Conservation (phyloP, 2,113 vertebrate species). For the Actenoides lindsayi region DNA sequence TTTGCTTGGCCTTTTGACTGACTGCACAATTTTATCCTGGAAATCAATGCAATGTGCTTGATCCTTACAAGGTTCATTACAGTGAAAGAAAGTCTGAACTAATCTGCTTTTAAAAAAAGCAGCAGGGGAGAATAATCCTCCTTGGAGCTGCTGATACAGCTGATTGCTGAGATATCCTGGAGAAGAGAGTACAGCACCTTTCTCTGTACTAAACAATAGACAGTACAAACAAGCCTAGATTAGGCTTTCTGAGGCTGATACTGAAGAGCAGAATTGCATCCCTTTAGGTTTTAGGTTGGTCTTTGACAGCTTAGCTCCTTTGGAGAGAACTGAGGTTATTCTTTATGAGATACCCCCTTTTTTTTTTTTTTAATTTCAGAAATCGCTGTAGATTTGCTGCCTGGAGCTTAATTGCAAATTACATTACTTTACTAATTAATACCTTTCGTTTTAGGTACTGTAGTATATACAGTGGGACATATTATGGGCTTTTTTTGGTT, state of each 20-base stretch:
- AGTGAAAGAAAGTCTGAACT: slow-evolving; percentile 76
- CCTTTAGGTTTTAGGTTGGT: not conserved
- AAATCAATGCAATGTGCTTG: slow-evolving; percentile 48
- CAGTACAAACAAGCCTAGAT: not conserved
- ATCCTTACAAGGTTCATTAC: slow-evolving; percentile 62
- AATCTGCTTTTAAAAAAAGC: slow-evolving; percentile 72
- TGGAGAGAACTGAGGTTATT: not conserved
- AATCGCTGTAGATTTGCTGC: slow-evolving; percentile 26
- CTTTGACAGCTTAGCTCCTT: not conserved
- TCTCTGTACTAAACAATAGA: not conserved
- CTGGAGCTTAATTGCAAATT: slow-evolving; percentile 33
- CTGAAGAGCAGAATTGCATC: not conserved
- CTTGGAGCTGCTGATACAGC: slow-evolving; percentile 26
- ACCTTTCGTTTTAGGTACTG: slow-evolving; percentile 5
- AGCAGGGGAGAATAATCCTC: slow-evolving; percentile 43
- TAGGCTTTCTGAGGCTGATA: not conserved
- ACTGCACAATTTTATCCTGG: slow-evolving; percentile 39
- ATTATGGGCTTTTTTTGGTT: not conserved
- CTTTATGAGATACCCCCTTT: not conserved
- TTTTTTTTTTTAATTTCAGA: not conserved
- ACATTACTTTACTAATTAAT: slow-evolving; percentile 26
- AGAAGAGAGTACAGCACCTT: not conserved
- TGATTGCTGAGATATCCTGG: slow-evolving; percentile 19
- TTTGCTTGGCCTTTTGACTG: slow-evolving; percentile 74
- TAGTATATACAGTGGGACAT: not conserved